Conservation (phyloP, 2,888 invertebrate species). For the Standfussiana lucernea region DNA sequence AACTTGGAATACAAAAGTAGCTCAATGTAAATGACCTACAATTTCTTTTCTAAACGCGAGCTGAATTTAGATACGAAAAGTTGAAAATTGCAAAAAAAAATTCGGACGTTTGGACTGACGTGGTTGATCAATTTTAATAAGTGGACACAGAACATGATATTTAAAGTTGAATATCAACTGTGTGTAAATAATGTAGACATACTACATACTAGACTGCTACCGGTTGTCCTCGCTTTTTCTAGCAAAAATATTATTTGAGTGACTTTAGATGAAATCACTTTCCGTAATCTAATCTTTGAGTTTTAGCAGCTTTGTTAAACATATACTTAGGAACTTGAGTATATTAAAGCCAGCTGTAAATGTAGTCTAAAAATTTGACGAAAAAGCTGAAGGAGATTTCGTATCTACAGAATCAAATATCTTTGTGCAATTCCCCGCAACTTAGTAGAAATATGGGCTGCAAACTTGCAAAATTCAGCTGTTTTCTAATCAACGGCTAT, state of each 20-base stretch:
- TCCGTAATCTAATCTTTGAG: constrained; percentile 33
- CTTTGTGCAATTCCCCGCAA: not conserved
- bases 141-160: constrained; percentile 31
- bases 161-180: constrained; percentile 47
- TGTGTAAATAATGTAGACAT: constrained; percentile 34
- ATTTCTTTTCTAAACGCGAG: not conserved
- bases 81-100: not conserved
- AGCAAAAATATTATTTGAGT: constrained; percentile 28
- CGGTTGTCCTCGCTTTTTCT: constrained; percentile 58
- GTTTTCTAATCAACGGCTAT: constrained; percentile 21
- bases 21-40: not conserved
- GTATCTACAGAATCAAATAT: not conserved
- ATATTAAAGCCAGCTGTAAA: not conserved
- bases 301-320: constrained; percentile 2
- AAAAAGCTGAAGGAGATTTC: not conserved
- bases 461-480: constrained; percentile 10
- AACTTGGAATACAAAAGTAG: not conserved
- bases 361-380: not conserved
- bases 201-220: constrained; percentile 19
- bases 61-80: too few species aligned
- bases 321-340: not conserved
- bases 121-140: constrained; percentile 26
- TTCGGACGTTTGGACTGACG: not conserved
- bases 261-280: constrained; percentile 30
- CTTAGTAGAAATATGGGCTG: not conserved